Conservation (phyloP, 2,113 vertebrate species). For the Notechis scutatus region DNA sequence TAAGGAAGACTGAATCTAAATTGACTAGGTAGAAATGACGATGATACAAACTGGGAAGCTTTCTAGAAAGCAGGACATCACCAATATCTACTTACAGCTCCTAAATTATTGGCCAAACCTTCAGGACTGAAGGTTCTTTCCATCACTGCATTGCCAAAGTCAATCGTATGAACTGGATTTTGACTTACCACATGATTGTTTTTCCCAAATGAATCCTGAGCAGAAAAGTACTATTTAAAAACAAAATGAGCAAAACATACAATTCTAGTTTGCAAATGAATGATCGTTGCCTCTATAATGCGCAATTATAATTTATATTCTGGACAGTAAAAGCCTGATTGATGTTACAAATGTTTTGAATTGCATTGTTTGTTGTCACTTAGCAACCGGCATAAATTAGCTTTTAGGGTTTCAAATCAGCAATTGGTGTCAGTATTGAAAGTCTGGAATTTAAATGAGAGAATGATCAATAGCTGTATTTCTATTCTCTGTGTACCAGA, state of each 20-base stretch:
- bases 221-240: background rate
- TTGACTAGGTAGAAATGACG: too few relatives aligned
- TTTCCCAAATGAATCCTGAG: background rate
- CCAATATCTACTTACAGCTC: background rate
- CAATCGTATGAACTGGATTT: background rate
- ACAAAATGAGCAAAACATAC: background rate
- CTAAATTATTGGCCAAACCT: background rate
- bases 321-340: conserved; percentile 1
- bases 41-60: background rate
- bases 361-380: background rate
- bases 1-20: background rate
- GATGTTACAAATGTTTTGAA: conserved; percentile 21
- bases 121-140: background rate
- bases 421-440: background rate
- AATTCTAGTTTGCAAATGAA: background rate
- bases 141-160: background rate
- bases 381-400: conserved; percentile 20
- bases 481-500: background rate
- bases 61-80: background rate
- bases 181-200: background rate
- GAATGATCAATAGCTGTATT: conserved; percentile 24
- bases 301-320: conserved; percentile 1
- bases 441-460: conserved; percentile 29
- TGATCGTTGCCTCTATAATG: background rate
- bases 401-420: conserved; percentile 14